These are phyloP conservation scores for Lagopus muta DNA, from an alignment of 2,113 vertebrate genomes.

Conservation along the genomic window DNA sequence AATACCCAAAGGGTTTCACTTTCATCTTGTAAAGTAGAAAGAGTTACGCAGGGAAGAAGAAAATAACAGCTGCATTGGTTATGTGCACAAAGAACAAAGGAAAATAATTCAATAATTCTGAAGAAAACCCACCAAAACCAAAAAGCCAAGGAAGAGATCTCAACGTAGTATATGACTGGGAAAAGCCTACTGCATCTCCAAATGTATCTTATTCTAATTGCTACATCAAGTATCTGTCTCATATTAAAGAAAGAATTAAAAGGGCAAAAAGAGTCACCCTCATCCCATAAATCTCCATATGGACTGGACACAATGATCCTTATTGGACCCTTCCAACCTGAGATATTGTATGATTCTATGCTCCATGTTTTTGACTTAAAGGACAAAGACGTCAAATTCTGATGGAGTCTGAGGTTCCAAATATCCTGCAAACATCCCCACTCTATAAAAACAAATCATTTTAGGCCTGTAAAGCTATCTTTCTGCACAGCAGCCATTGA, in stretches of 20 bases:
- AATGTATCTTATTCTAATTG: background rate
- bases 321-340: too few relatives aligned
- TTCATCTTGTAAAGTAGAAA: conserved; percentile 26
- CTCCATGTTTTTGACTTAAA: background rate
- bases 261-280: background rate
- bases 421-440: background rate
- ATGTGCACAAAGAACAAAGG: background rate
- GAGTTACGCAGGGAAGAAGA: background rate
- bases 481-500: background rate
- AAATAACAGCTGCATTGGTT: background rate
- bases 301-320: too few relatives aligned
- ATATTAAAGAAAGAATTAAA: background rate
- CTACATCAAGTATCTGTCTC: background rate
- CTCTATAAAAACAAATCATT: background rate
- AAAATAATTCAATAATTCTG: background rate
- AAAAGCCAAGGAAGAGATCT: background rate
- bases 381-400: background rate
- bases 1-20: conserved; percentile 4
- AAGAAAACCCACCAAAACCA: background rate
- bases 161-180: background rate
- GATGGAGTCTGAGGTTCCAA: background rate
- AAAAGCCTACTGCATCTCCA: background rate
- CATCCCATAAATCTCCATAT: background rate
- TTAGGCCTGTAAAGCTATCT: background rate
- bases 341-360: too few relatives aligned